Percentiles rank a stretch among this genome's conserved stretches.
These are phyloP conservation scores for Drymonia ruficornis DNA, from an alignment of 2,888 invertebrate genomes.

Conservation along the genomic window DNA sequence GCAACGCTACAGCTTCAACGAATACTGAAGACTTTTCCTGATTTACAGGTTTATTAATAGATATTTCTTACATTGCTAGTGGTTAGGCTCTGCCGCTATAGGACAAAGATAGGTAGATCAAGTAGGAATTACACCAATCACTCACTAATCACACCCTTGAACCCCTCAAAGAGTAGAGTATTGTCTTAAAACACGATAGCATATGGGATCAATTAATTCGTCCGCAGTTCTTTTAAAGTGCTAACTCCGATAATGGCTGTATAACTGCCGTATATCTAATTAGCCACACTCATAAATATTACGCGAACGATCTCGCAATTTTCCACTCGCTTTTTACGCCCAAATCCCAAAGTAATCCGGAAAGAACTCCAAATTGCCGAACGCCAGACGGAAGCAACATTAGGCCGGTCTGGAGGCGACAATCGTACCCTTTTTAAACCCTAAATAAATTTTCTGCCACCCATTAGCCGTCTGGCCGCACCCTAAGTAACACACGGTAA, in stretches of 20 bases:
- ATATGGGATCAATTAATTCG: too few relatives aligned
- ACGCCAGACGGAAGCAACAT: background rate
- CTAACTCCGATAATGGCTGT: background rate
- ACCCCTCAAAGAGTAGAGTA: too few relatives aligned
- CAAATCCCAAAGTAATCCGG: background rate
- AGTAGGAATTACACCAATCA: too few relatives aligned
- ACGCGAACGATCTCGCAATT: background rate
- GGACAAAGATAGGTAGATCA: too few relatives aligned
- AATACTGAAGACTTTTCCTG: too few relatives aligned
- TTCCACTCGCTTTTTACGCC: background rate
- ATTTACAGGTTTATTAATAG: too few relatives aligned
- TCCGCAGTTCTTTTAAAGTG: too few relatives aligned
- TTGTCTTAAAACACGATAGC: too few relatives aligned
- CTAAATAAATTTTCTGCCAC: slow-evolving; percentile 5
- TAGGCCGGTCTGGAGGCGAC: background rate
- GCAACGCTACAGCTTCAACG: too few relatives aligned
- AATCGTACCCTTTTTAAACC: slow-evolving; percentile 2
- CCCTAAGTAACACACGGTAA: slow-evolving; percentile 23
- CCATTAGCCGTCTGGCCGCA: slow-evolving; percentile 5
- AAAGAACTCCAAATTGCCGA: background rate
- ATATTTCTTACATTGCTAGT: too few relatives aligned
- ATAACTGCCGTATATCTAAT: background rate
- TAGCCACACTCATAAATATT: background rate
- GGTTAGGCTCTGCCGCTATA: too few relatives aligned
- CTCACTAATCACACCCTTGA: too few relatives aligned